Evolutionary conservation across 2,797 vertebrate species (phyloP).

Genomic region (Lagodon rhomboides): DNA sequence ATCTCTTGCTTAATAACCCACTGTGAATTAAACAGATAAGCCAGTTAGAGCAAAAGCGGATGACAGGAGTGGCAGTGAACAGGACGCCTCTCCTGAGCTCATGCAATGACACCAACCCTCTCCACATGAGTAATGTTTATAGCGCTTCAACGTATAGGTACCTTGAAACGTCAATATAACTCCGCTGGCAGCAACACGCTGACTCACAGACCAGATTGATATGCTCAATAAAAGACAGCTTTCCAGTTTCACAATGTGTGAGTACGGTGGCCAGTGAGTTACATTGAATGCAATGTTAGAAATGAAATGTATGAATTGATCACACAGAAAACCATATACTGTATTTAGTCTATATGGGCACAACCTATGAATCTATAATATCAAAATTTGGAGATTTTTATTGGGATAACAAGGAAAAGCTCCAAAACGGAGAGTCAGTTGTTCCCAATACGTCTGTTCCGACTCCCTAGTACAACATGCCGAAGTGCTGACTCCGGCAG

Average conservation of each 20-base stretch:
- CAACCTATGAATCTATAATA: neutral
- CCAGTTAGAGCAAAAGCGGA: constrained; percentile 74
- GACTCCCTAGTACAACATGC: constrained; percentile 6
- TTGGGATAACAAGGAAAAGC: neutral
- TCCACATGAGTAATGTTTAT: constrained; percentile 47
- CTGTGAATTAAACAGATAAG: constrained; percentile 87
- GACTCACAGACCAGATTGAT: constrained; percentile 5
- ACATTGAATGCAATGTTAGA: constrained; percentile 50
- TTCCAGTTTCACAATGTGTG: constrained; percentile 1
- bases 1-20: constrained; percentile 85
- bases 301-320: constrained; percentile 53
- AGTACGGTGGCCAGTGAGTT: constrained; percentile 43
- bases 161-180: constrained; percentile 56
- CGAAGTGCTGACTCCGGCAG: constrained; percentile 43
- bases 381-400: neutral
- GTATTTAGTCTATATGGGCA: constrained; percentile 36
- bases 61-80: constrained; percentile 60
- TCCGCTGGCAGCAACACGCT: constrained; percentile 28
- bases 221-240: neutral
- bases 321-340: constrained; percentile 58
- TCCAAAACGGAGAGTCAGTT: neutral
- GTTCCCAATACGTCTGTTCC: neutral
- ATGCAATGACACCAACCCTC: constrained; percentile 71
- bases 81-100: constrained; percentile 56
- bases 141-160: constrained; percentile 22